Percentiles rank a stretch among this genome's conserved stretches.
phyloP scores from a whole-genome alignment of 2,888 invertebrate genomes.

The Arctia plantaginis region DNA sequence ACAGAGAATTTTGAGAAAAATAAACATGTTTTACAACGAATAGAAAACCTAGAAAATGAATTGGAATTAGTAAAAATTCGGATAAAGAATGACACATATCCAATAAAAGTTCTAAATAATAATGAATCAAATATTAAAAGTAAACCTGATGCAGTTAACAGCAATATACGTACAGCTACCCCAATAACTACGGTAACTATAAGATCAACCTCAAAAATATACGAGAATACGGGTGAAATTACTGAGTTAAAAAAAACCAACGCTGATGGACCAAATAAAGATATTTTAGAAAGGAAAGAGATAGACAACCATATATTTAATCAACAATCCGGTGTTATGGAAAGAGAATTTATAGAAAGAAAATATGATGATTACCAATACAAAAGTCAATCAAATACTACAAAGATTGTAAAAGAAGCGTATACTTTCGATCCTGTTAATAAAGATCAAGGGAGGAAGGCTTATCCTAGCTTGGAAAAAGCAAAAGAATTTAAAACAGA shows the following conservation, averaged over 20 bases:
- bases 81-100: constrained; percentile 4
- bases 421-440: too few species aligned
- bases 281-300: not conserved
- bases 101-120: not conserved
- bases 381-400: not conserved
- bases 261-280: not conserved
- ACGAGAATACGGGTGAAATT: not conserved
- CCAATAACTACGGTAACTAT: not conserved
- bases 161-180: not conserved
- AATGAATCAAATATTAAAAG: not conserved
- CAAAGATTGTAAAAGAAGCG: not conserved
- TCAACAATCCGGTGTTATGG: not conserved
- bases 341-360: not conserved
- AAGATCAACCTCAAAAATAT: not conserved
- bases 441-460: not conserved
- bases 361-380: not conserved
- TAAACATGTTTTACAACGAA: not conserved
- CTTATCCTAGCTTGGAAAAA: not conserved
- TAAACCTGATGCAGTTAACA: not conserved
- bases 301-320: not conserved
- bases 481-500: not conserved
- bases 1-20: not conserved
- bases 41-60: constrained; percentile 14
- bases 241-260: not conserved
- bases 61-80: constrained; percentile 9